phyloP scores from a whole-genome alignment of 1,140 invertebrate genomes.

The Cydia splendana region DNA sequence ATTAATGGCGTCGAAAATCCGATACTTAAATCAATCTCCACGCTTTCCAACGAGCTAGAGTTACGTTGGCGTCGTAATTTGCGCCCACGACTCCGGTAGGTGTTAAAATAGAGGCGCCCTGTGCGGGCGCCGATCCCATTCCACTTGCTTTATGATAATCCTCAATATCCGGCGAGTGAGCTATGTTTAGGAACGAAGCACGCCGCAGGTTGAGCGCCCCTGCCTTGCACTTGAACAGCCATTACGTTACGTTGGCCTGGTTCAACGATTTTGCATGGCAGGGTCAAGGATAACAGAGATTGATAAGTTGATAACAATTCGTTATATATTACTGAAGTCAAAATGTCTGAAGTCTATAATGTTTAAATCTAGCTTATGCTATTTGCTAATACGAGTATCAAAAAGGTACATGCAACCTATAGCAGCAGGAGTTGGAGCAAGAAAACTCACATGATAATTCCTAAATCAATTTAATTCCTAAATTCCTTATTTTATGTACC shows the following conservation, averaged over 20 bases:
- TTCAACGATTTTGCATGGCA: background rate
- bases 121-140: slow-evolving; percentile 67
- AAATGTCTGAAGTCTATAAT: too few species aligned
- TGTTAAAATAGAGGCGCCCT: slow-evolving; percentile 75
- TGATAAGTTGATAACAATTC: too few species aligned
- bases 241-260: background rate
- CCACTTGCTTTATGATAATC: slow-evolving; percentile 74
- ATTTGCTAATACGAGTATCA: too few species aligned
- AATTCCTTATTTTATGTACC: background rate
- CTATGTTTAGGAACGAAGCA: slow-evolving; percentile 55
- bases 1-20: slow-evolving; percentile 34
- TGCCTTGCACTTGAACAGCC: slow-evolving; percentile 15
- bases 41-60: slow-evolving; percentile 39
- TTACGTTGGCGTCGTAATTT: slow-evolving; percentile 61
- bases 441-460: too few species aligned
- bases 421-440: too few species aligned
- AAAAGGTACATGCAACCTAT: too few species aligned
- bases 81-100: slow-evolving; percentile 66
- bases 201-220: slow-evolving; percentile 35
- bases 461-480: too few species aligned
- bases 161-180: slow-evolving; percentile 67
- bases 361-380: too few species aligned
- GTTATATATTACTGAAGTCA: too few species aligned
- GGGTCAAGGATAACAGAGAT: slow-evolving; percentile 15
- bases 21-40: slow-evolving; percentile 46